Evolutionary conservation across 1,140 invertebrate genomes (phyloP), one percentile per base, ranked within the genome.

Genomic region (Drosophila parabipectinata): DNA sequence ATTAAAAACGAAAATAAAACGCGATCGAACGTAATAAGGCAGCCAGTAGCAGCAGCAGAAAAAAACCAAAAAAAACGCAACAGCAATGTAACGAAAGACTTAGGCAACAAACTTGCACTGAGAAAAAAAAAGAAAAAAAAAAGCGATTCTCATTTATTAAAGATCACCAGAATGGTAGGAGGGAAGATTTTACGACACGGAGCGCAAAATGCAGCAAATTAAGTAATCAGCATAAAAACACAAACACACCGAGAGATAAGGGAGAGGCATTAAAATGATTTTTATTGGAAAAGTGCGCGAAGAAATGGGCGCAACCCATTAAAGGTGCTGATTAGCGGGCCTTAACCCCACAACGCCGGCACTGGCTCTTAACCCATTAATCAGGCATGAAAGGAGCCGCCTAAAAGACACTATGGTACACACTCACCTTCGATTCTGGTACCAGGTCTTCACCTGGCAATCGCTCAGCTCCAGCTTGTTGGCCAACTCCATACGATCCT

Each of bases 371-470:
- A 4, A 10, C 32, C 34, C 26, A 67, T 52, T 55, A 54, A 61
- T 61, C 50, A 52, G 57, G 44, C 44, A 12, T 47, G 21, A 18
- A 47, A 47, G 44, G 18, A 24, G 41, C 14, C 37, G 34, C n/a
- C n/a, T 47, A 15, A 45, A 45, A 8, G 15, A 45, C 24, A 9
- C 26, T 15, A 9, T 2, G 2, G 2, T 3, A 3, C 21, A 21
- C 62, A 73, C 81, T 87, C 74, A 85, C 82, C 81, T 96, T 94
- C 98, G 95, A 92, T 99, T 99, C 93, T 99, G 98, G 92, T 99
- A 99, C 98, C 98, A 99, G 61, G 98, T 99, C 93, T 99, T 99
- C 79, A 99, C 98, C 94, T 99, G 99, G n/a, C 98, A 99, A 92
- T 99, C 99, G 8, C 97, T 98, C 34, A 99, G 94, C 72, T 97